Base-by-base conservation (phyloP, 1,140 invertebrate species). In the Chrysoperla carnea region DNA sequence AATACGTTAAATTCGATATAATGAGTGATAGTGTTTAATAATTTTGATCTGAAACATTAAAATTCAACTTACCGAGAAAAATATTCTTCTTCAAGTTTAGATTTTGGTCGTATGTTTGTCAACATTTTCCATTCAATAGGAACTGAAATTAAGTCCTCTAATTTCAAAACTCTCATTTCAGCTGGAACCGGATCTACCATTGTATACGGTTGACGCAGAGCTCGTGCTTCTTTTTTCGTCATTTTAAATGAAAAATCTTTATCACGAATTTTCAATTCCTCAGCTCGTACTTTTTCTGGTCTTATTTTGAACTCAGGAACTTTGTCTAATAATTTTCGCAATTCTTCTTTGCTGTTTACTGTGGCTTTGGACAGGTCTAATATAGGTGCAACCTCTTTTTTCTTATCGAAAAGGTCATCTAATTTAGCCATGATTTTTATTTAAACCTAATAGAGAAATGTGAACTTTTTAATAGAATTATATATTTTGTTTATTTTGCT, bases 41-140 rank as follows among this genome's bases (percentile, higher is more conserved):
- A n/a, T n/a, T n/a, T n/a, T n/a, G n/a, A n/a, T n/a, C n/a, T n/a
- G n/a, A n/a, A 38, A 38, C 8, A 12, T 36, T 42, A 39, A 29
- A 46, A 49, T 12, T 39, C 6, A 9, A 6, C n/a, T 54, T 63
- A 79, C 78, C 78, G 77, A 29, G 83, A 83, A 58, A 88, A 91
- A 64, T 84, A 84, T 51, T 90, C 84, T 63, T 91, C 86, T 46
- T 93, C 87, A 6, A 76, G 58, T 52, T 82, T 80, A 3, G 70
- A 72, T 54, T 86, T 86, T 0, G 88, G 87, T 50, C 87, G 65
- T 8, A 85, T 55, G 8, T 83, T 79, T 6, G 88, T 93, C 6
- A 93, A 61, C 88, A 93, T 93, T 57, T 79, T 75, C 88, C 88
- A 93, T 52, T 89, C 84, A 41, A 93, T 93, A n/a, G 84, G 74